Conservation (phyloP, 2,888 invertebrate species). For the Drosophila kambysellisi region DNA sequence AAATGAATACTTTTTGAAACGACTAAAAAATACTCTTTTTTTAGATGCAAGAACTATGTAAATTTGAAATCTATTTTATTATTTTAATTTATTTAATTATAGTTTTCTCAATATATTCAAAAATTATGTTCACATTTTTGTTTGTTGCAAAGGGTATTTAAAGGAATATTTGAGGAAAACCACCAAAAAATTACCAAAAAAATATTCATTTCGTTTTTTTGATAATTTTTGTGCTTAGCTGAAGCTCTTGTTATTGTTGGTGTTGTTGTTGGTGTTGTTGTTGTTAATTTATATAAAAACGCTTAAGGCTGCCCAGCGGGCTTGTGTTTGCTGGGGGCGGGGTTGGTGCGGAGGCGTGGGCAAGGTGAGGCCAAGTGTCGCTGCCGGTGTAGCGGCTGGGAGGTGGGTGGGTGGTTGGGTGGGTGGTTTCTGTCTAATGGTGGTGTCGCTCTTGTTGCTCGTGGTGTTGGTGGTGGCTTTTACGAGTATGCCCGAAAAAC, state of each 20-base stretch:
- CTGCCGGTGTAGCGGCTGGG: conserved; percentile 19
- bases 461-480: conserved; percentile 53
- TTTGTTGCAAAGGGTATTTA: background rate
- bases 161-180: background rate
- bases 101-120: background rate
- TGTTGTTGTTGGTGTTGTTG: conserved; percentile 40
- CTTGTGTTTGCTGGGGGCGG: background rate
- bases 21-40: conserved; percentile 21
- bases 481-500: conserved; percentile 51
- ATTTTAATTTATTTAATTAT: background rate
- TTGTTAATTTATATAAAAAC: conserved; percentile 78
- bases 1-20: background rate
- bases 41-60: background rate
- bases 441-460: conserved; percentile 31
- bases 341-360: conserved; percentile 34
- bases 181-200: conserved; percentile 51
- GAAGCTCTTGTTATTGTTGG: conserved; percentile 32
- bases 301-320: conserved; percentile 61
- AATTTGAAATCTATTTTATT: background rate
- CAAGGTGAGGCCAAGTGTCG: conserved; percentile 75
- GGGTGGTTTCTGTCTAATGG: conserved; percentile 1
- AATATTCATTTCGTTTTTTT: conserved; percentile 72
- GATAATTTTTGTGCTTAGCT: conserved; percentile 50
- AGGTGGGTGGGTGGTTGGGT: conserved; percentile 11
- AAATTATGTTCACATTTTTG: too few relatives aligned